Base-by-base conservation (phyloP, 2,888 invertebrate genomes). In the Smittia aterrima region DNA sequence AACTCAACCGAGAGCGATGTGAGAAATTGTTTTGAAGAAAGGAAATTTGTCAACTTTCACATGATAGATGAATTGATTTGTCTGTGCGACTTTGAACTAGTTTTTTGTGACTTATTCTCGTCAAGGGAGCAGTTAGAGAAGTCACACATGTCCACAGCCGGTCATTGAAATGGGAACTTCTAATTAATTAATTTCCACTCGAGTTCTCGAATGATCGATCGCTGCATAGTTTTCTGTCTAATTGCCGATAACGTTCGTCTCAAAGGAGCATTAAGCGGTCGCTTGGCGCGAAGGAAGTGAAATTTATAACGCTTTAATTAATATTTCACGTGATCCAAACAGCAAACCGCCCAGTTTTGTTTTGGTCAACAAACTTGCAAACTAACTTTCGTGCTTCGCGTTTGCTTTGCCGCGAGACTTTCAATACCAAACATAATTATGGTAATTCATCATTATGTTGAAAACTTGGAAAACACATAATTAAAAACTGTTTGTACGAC, bases 391-490 rank as follows among this genome's bases (percentile, higher is more conserved):
- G 22, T 20, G 2, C 53, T 16, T 7, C 16, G n/a, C 7, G 6
- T n/a, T 32, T 32, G 32, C 32, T 32, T n/a, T 32, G n/a, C 53
- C 18, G n/a, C 2, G 18, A 25, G n/a, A 71, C 38, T 22, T 18
- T 38, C 72, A 72, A 72, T 72, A 40, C 58, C 72, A 71, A 9
- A 72, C 58, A 72, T 72, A 72, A 72, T 72, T 72, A 72, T 22
- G 62, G 72, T 41, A 72, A 72, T 72, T 62, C 38, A 72, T 72
- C 72, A 72, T 72, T 62, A 62, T 71, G 71, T 54, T 71, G 54
- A 68, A 70, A 71, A 58, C 32, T 62, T 72, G 62, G 62, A 70
- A 72, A 72, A 41, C 62, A 22, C 58, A 72, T 72, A 72, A 72
- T 72, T 72, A 72, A 72, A 72, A 71, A 71, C 32, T 62, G 72